Base-by-base conservation (phyloP, 2,888 invertebrate species). In the Ectemnius continuus region DNA sequence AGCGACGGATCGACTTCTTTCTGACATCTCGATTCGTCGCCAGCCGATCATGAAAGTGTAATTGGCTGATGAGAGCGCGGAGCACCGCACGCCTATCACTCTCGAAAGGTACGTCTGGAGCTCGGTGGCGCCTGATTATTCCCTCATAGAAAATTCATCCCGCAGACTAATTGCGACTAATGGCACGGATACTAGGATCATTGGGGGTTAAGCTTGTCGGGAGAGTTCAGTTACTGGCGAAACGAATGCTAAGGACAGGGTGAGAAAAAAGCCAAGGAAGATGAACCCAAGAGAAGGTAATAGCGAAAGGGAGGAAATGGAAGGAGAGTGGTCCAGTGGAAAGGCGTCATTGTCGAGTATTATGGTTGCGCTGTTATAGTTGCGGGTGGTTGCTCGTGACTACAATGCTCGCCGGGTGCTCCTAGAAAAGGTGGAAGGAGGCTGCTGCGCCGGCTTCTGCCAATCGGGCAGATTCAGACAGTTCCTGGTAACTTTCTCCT, bases 401-500 rank as follows among this genome's bases (percentile, higher is more conserved):
- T 85, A 86, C 85, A 86, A 86, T 86, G 82, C 80, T 70, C 72
- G 72, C 79, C 58, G 14, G 52, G 5, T 36, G 52, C 75, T 76
- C 76, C 67, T 78, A 69, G 81, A 82, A 84, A 85, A 83, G 81
- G 73, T 58, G 73, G 76, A 74, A 75, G 78, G 76, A 77, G 75
- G 76, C 83, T 82, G 76, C 83, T 82, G 85, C 36, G 36, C 36
- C 36, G 8, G 36, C 11, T 36, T 6, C 36, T 36, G 36, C 82
- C 85, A 85, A 87, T 86, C 83, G 85, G 80, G 85, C 86, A 87
- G 85, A 86, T 85, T 85, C 83, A 83, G 79, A 73, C 85, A 83
- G 86, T 86, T 86, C 84, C 86, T 84, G 86, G 75, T 84, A 88
- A 88, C 88, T 88, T 88, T 88, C 88, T 88, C 88, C 84, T 83